phyloP scores from a whole-genome alignment of 2,888 invertebrate species.

The Danaus chrysippus region DNA sequence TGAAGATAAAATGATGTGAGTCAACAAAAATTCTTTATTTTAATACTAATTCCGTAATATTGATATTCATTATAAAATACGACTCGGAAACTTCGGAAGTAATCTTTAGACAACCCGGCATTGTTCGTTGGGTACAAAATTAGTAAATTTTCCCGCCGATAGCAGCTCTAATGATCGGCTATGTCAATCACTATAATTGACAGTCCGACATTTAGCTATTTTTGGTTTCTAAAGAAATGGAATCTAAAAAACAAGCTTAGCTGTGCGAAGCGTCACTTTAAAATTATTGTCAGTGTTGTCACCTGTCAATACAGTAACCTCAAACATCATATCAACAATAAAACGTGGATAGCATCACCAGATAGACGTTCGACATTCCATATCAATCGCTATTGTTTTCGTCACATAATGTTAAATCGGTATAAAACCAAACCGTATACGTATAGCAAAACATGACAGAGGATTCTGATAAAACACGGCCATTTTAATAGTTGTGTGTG shows the following conservation, averaged over 20 bases:
- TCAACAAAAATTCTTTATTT: too few species aligned
- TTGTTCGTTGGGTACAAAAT: conserved; percentile 22
- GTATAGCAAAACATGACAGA: conserved; percentile 53
- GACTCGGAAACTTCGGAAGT: conserved; percentile 1
- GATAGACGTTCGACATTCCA: conserved; percentile 26
- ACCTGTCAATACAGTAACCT: conserved; percentile 73
- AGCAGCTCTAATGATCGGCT: conserved; percentile 62
- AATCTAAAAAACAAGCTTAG: conserved; percentile 31
- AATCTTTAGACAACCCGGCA: conserved; percentile 4
- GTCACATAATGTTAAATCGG: conserved; percentile 12
- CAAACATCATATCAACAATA: conserved; percentile 68
- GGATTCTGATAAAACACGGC: conserved; percentile 67
- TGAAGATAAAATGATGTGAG: too few species aligned
- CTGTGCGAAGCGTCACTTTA: conserved; percentile 31
- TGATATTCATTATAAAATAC: background rate
- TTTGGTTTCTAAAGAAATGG: conserved; percentile 38
- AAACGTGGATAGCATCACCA: conserved; percentile 60
- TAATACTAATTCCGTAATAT: too few species aligned
- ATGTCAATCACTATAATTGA: conserved; percentile 77
- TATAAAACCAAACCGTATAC: conserved; percentile 15
- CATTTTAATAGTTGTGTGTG: conserved; percentile 64
- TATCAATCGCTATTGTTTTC: conserved; percentile 8
- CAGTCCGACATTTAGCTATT: conserved; percentile 55
- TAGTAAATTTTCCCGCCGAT: conserved; percentile 35
- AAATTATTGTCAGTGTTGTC: conserved; percentile 39